Evolutionary conservation across 1,140 invertebrate genomes (phyloP).

Genomic region (Sarcophaga peregrina): DNA sequence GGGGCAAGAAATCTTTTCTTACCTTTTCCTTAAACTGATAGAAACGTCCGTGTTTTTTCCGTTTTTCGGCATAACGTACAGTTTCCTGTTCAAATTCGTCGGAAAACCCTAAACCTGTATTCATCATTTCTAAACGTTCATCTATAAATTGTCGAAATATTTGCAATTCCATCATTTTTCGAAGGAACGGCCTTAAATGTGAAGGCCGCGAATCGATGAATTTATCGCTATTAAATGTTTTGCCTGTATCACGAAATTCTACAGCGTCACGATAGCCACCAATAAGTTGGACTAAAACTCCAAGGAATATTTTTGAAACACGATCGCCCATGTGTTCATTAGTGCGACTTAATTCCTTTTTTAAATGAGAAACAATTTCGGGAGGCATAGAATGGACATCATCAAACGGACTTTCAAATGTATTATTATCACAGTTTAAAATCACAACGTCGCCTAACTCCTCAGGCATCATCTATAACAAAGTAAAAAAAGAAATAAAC

Average conservation of each 20-base stretch:
- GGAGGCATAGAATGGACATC: conserved; percentile 86
- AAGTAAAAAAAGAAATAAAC: conserved; percentile 70
- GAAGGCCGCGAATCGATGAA: conserved; percentile 86
- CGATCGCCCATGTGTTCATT: conserved; percentile 82
- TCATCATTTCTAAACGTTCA: conserved; percentile 88
- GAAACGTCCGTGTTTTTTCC: conserved; percentile 80
- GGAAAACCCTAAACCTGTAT: conserved; percentile 88
- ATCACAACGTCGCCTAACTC: conserved; percentile 93
- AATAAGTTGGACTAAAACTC: conserved; percentile 89
- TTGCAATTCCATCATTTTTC: conserved; percentile 93
- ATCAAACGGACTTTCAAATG: conserved; percentile 85
- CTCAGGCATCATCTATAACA: conserved; percentile 69
- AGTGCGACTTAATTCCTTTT: conserved; percentile 72
- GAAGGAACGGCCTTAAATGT: conserved; percentile 87
- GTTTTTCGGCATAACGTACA: conserved; percentile 85
- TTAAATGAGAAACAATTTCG: conserved; percentile 78
- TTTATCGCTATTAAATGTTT: conserved; percentile 86
- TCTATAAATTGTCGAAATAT: conserved; percentile 97
- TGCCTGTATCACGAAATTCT: conserved; percentile 77
- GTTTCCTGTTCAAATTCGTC: conserved; percentile 95
- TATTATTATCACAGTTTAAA: conserved; percentile 89
- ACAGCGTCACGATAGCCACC: conserved; percentile 94
- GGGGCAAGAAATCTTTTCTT: conserved; percentile 49
- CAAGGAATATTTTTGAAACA: conserved; percentile 87
- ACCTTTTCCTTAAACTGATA: conserved; percentile 86